Evolutionary conservation across 2,888 invertebrate genomes (phyloP), one percentile per base, ranked within the genome.

Genomic region (Scelioninae gen. 1): DNA sequence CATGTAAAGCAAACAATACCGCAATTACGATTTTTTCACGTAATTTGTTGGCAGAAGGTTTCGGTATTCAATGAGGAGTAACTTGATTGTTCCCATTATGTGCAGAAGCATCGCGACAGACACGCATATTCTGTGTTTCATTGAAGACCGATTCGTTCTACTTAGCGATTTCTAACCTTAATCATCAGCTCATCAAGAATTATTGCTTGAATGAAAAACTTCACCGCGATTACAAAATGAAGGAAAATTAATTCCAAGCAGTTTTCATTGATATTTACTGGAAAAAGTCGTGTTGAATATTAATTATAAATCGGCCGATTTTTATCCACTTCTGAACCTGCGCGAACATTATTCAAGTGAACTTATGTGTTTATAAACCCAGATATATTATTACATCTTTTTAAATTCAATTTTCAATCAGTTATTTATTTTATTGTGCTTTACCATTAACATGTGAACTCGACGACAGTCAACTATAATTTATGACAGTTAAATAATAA

Each of bases 71-170:
- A 68, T 74, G 65, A 79, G 60, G 65, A 65, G 68, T 75, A 55
- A 68, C 69, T 63, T 45, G 53, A 68, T 75, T 47, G 63, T 75
- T 45, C 63, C 31, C 34, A 75, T 75, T 81, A 74, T 40, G 43
- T 51, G 38, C n/a, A n/a, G 43, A 32, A 32, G 29, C 55, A 31
- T 51, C 47, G 60, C 74, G 55, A 68, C 56, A 58, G 69, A 69
- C 81, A 69, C 81, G 81, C 81, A 74, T 32, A 38, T 66, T 68
- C 15, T 9, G 38, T n/a, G 69, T 63, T 72, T 74, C 74, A 80
- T 80, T 80, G 60, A 80, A 80, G 29, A 68, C 55, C 68, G 74
- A 80, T 66, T 62, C 38, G 79, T 78, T 78, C 78, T 60, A 80
- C 79, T 80, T 80, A 32, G 34, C 38, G 34, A 62, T 47, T 72